Evolutionary conservation across 2,113 vertebrate species (phyloP).

Genomic region (Lagopus leucura): DNA sequence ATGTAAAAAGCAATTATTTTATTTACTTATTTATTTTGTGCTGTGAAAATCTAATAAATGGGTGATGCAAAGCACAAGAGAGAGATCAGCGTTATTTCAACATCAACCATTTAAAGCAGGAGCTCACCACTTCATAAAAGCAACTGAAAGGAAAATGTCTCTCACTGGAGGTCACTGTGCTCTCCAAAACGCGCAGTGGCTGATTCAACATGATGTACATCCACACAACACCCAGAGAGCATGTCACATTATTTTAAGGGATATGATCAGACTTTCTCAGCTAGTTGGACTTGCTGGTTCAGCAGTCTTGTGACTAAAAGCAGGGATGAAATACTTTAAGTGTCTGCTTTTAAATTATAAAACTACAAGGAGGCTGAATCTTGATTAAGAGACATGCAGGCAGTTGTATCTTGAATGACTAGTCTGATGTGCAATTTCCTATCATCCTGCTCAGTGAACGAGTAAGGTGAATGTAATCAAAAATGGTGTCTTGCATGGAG

Average conservation of each 20-base stretch:
- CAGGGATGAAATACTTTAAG: conserved; percentile 26
- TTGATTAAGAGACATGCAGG: conserved; percentile 44
- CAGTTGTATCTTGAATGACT: conserved; percentile 11
- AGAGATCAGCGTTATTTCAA: neutral
- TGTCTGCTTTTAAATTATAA: conserved; percentile 28
- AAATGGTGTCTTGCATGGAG: conserved; percentile 14
- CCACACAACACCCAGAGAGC: neutral
- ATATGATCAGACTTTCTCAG: conserved; percentile 15
- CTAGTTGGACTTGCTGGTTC: neutral
- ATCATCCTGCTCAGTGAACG: conserved; percentile 42
- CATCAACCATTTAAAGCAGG: neutral
- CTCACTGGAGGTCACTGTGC: conserved; percentile 26
- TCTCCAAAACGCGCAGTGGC: neutral
- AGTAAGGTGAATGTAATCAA: conserved; percentile 42
- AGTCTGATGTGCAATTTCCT: conserved; percentile 17
- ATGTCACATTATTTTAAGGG: conserved; percentile 11
- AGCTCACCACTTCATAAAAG: neutral
- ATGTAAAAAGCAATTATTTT: neutral
- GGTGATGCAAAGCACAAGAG: neutral
- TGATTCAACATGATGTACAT: conserved; percentile 8
- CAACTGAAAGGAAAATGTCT: neutral
- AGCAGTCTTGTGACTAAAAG: neutral
- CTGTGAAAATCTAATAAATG: neutral
- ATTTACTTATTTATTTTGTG: neutral
- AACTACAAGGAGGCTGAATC: neutral